Conservation (phyloP, 2,113 vertebrate genomes). For the Nanger granti region DNA sequence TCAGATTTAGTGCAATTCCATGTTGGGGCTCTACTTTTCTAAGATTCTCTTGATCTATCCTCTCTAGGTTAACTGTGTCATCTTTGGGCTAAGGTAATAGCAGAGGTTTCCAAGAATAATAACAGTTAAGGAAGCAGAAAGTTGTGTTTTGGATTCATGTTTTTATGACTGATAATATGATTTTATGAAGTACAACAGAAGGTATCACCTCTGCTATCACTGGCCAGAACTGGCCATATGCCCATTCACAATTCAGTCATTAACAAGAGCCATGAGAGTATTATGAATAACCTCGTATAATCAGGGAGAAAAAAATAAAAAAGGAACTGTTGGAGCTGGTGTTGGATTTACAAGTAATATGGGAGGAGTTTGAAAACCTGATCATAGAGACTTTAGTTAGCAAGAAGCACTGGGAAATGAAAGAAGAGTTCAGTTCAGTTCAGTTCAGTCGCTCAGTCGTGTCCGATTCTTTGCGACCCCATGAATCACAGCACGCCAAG, state of each 20-base stretch:
- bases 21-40: not conserved
- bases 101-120: not conserved
- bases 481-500: no score
- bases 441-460: no score
- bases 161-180: not conserved
- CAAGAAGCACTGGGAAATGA: not conserved
- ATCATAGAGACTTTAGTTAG: no score
- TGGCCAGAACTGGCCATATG: not conserved
- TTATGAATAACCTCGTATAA: not conserved
- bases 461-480: accelerated
- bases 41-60: not conserved
- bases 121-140: not conserved
- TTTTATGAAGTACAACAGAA: not conserved
- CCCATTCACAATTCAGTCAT: not conserved
- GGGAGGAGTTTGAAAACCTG: not conserved
- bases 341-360: not conserved
- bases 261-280: not conserved
- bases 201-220: not conserved
- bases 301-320: not conserved
- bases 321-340: not conserved
- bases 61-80: not conserved
- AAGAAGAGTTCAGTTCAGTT: no score
- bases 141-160: not conserved
- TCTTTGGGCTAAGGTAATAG: not conserved
- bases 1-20: not conserved